Evolutionary conservation across 1,140 invertebrate genomes (phyloP).

Genomic region (Pristionchus pacificus): DNA sequence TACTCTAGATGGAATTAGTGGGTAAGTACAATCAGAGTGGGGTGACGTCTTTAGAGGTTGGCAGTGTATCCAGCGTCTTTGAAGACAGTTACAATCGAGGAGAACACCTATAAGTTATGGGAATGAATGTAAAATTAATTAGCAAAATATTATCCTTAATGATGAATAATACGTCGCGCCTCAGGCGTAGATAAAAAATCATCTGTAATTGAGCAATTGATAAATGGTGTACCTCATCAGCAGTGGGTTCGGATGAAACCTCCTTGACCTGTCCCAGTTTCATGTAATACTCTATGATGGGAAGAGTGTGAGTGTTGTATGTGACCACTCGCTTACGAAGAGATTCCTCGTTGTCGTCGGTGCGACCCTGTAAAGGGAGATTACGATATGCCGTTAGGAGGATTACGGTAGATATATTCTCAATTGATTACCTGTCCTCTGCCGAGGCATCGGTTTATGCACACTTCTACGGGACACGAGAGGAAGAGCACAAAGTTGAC

Average conservation of each 20-base stretch:
- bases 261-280: constrained; percentile 70
- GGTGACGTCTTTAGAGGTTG: not conserved
- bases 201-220: no score
- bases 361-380: constrained; percentile 72
- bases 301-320: constrained; percentile 82
- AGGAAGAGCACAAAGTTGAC: constrained; percentile 88
- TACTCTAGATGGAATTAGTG: no score
- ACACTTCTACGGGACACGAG: constrained; percentile 79
- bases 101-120: constrained; percentile 23
- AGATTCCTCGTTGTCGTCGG: constrained; percentile 89
- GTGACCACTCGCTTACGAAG: constrained; percentile 82
- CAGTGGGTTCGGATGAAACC: constrained; percentile 70
- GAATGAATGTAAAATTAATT: not conserved
- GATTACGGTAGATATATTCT: not conserved
- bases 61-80: constrained; percentile 18
- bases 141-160: no score
- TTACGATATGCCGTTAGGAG: not conserved
- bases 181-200: no score
- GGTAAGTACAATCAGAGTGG: no score
- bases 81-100: constrained; percentile 20
- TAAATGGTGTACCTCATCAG: constrained; percentile 76
- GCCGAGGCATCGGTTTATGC: constrained; percentile 76
- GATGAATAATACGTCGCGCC: not conserved
- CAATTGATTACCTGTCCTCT: constrained; percentile 62
- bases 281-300: constrained; percentile 84